Evolutionary conservation across 64 coral and sea anemone species (phyloP).

Genomic region (Trachythela sp.): DNA sequence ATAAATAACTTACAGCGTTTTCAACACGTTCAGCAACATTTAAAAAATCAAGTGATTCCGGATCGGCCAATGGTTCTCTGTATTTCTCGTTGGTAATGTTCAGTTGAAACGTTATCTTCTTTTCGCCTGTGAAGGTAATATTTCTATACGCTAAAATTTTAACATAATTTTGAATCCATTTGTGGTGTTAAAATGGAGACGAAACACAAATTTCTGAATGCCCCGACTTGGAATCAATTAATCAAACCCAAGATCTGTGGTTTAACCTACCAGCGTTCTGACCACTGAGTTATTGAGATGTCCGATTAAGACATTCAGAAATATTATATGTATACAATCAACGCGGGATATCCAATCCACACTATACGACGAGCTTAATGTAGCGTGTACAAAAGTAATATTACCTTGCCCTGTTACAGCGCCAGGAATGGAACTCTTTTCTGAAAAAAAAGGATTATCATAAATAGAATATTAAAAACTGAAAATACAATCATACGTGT

Average conservation of each 20-base stretch:
- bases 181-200: not conserved
- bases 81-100: constrained; percentile 73
- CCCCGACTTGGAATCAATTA: no score
- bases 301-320: no score
- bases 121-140: constrained; percentile 21
- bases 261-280: no score
- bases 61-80: constrained; percentile 50
- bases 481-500: not conserved
- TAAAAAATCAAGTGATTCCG: constrained; percentile 94
- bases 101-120: constrained; percentile 57
- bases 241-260: no score
- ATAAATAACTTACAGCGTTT: constrained; percentile 69
- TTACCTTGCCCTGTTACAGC: constrained; percentile 8
- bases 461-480: not conserved
- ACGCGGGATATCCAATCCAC: no score
- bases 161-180: not conserved
- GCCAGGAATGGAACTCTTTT: constrained; percentile 47
- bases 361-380: no score
- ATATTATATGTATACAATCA: no score
- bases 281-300: no score
- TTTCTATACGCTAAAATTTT: no score
- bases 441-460: constrained; percentile 19
- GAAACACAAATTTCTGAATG: not conserved
- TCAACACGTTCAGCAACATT: constrained; percentile 86
- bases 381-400: no score